Evolutionary conservation across 2,113 vertebrate species (phyloP).

Genomic region (Scortum barcoo): DNA sequence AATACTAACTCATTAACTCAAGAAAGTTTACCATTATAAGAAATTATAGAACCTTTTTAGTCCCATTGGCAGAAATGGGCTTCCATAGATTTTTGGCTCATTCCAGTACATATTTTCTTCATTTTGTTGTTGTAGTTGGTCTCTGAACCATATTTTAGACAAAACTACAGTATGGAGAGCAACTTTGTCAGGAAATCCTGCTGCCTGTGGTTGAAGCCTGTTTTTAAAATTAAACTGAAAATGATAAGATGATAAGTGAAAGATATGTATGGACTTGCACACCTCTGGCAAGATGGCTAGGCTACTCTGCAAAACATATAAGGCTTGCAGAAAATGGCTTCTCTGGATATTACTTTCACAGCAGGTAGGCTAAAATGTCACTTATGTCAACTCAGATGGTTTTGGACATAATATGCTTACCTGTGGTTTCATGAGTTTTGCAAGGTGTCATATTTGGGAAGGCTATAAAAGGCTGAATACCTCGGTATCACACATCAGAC

Average conservation of each 20-base stretch:
- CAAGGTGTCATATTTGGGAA: slow-evolving; percentile 42
- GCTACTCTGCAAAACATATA: slow-evolving; percentile 20
- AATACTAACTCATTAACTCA: too few relatives aligned
- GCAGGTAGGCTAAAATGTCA: slow-evolving; percentile 65
- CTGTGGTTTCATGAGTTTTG: slow-evolving; percentile 17
- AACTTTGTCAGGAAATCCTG: neutral
- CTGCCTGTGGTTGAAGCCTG: neutral
- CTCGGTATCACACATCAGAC: neutral
- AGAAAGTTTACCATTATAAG: too few relatives aligned
- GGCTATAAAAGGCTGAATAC: slow-evolving; percentile 61
- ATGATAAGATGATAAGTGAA: neutral
- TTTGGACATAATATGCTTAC: neutral
- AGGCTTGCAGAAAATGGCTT: slow-evolving; percentile 74
- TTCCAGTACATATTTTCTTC: neutral
- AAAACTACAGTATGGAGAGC: neutral
- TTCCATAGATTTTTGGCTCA: too few relatives aligned
- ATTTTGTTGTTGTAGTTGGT: neutral
- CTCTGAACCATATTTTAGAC: neutral
- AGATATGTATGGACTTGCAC: neutral
- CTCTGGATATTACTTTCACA: slow-evolving; percentile 65
- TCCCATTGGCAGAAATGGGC: too few relatives aligned
- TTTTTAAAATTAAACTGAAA: slow-evolving; percentile 26
- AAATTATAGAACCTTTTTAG: too few relatives aligned
- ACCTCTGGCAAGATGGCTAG: slow-evolving; percentile 7
- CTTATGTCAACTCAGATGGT: slow-evolving; percentile 33